A percentile compares a stretch with the other conserved stretches of the same genome.
Evolutionary conservation across 2,113 vertebrate species (phyloP).

Genomic region (Raja brachyura): DNA sequence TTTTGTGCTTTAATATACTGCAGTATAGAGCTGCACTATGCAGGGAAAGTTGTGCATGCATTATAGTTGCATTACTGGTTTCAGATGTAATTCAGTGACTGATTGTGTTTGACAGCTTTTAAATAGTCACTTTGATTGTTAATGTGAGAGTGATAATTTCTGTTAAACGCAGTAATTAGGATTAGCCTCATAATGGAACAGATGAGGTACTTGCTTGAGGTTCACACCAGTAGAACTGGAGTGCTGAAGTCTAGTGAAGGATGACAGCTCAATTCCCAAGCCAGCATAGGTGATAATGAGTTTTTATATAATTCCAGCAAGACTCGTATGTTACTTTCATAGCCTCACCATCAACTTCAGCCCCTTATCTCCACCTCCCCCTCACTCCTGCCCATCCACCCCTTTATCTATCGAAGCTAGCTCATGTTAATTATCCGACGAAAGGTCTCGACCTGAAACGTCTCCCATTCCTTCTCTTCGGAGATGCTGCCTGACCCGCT

Average conservation of each 20-base stretch:
- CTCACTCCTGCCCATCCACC: too few relatives aligned
- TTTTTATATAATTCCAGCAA: background rate
- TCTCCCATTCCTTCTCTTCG: too few relatives aligned
- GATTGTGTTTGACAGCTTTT: slow-evolving; percentile 28
- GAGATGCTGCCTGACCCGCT: too few relatives aligned
- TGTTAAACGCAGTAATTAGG: slow-evolving; percentile 32
- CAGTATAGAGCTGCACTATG: background rate
- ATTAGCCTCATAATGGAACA: slow-evolving; percentile 24
- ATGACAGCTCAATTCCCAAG: slow-evolving; percentile 15
- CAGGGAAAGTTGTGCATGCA: background rate
- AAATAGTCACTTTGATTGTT: slow-evolving; percentile 28
- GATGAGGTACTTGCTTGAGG: slow-evolving; percentile 17
- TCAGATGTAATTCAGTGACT: slow-evolving; percentile 13
- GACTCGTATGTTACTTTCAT: background rate
- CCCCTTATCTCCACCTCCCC: too few relatives aligned
- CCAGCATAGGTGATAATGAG: background rate
- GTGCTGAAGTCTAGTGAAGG: background rate
- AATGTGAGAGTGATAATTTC: slow-evolving; percentile 28
- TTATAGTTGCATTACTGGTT: background rate
- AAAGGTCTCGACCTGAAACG: too few relatives aligned
- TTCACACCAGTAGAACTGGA: background rate
- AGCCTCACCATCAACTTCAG: background rate
- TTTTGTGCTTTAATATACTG: background rate
- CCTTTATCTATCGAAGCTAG: background rate
- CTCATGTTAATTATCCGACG: background rate